Evolutionary conservation across 2,888 invertebrate genomes (phyloP).

Genomic region (Diarsia mendica): DNA sequence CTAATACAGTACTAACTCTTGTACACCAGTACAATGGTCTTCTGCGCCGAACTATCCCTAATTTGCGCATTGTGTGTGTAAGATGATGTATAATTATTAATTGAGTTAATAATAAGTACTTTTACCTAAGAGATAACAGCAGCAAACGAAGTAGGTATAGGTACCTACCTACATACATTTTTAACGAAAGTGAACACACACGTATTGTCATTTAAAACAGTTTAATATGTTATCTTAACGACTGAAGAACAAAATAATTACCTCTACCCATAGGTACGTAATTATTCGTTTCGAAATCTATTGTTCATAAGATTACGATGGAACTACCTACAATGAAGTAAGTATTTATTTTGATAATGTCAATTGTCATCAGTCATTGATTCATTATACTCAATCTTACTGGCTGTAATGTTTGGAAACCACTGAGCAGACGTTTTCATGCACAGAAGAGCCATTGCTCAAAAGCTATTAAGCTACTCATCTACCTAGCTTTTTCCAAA

Average conservation of each 20-base stretch:
- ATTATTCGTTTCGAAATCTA: conserved; percentile 37
- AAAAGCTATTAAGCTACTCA: not conserved
- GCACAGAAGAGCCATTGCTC: not conserved
- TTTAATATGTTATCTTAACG: conserved; percentile 39
- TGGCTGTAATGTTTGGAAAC: conserved; percentile 12
- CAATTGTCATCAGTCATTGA: conserved; percentile 25
- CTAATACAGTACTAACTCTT: not conserved
- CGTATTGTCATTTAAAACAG: conserved; percentile 24
- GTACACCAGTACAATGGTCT: not conserved
- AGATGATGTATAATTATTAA: not conserved
- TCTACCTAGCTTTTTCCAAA: too few relatives aligned
- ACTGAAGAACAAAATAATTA: too few relatives aligned
- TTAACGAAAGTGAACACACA: conserved; percentile 23
- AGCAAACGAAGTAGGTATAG: not conserved
- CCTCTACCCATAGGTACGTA: too few relatives aligned
- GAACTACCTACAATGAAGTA: conserved; percentile 27
- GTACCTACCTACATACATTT: conserved; percentile 5
- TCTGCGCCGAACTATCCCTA: not conserved
- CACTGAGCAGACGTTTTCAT: not conserved
- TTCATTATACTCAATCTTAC: not conserved
- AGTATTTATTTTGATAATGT: conserved; percentile 28
- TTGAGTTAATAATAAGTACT: conserved; percentile 4
- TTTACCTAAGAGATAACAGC: conserved; percentile 20
- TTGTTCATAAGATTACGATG: conserved; percentile 29
- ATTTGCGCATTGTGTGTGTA: not conserved